Evolutionary conservation across 2,113 vertebrate genomes (phyloP).

Genomic region (Syngnathus typhle): DNA sequence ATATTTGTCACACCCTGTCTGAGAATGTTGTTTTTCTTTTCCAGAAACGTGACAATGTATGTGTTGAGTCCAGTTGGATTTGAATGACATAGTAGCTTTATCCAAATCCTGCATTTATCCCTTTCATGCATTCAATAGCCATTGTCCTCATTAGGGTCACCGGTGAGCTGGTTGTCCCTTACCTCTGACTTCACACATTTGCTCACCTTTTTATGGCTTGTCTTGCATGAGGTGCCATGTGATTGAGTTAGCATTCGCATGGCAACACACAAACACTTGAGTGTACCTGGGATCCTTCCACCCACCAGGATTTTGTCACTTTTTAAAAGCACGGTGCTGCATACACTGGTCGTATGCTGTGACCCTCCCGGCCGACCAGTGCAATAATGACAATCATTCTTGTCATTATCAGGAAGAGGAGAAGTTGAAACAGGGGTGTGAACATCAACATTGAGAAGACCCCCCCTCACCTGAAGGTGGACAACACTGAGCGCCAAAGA

Average conservation of each 20-base stretch:
- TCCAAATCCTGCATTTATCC: neutral
- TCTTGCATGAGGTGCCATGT: neutral
- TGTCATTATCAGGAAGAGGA: slow-evolving; percentile 78
- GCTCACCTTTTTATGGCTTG: neutral
- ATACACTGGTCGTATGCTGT: slow-evolving; percentile 41
- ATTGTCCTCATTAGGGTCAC: neutral
- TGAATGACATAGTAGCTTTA: neutral
- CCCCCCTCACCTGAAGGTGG: slow-evolving; percentile 36
- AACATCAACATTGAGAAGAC: slow-evolving; percentile 63
- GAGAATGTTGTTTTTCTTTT: neutral
- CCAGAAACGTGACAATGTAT: neutral
- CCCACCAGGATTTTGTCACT: slow-evolving; percentile 21
- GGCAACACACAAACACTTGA: slow-evolving; percentile 1
- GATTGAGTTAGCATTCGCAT: neutral
- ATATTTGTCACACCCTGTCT: neutral
- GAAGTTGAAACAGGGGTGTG: slow-evolving; percentile 76
- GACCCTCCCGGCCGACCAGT: slow-evolving; percentile 56
- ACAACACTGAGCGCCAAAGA: slow-evolving; percentile 34
- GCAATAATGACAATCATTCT: slow-evolving; percentile 73
- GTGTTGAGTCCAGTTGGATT: neutral
- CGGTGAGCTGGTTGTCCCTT: neutral
- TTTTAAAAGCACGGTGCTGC: slow-evolving; percentile 48
- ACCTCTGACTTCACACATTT: neutral
- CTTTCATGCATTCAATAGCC: neutral
- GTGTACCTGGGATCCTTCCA: slow-evolving; percentile 20